Evolutionary conservation across 2,888 invertebrate species (phyloP), one percentile per base, ranked within the genome.

Genomic region (Melolontha melolontha): DNA sequence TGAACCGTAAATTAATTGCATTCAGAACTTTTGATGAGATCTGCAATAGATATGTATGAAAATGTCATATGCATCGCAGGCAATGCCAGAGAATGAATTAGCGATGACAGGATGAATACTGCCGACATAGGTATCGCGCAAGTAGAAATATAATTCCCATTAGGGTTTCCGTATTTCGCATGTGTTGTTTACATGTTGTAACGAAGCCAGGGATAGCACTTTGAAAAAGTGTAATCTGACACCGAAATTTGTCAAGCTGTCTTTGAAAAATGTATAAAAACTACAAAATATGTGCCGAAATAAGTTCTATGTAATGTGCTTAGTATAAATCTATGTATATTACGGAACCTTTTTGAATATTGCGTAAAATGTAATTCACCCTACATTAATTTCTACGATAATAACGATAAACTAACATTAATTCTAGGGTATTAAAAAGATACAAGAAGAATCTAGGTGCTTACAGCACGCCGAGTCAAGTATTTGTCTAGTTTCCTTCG

Each of bases 31-130:
- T 68, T 57, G 68, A 70, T 70, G 66, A 62, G 67, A 64, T 68
- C 64, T 54, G 69, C 50, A 68, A 69, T 66, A 63, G 67, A 59
- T 67, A 59, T 40, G 64, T 68, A 71, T 70, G 65, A 68, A 70
- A 47, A 64, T 70, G 69, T 71, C 71, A 71, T 55, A 29, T 68
- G 54, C 70, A 71, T 67, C 40, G 22, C 66, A 39, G 34, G 54
- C 50, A 41, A 50, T 50, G 50, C 42, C 51, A 57, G 50, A 22
- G 66, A 66, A 66, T 66, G 66, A 66, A 66, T 66, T 66, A 57
- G 41, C 57, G 50, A 66, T 66, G 59, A 44, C 66, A 66, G 59
- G 50, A 59, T 50, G 57, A 66, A 66, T 59, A 59, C 59, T 59
- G 59, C 14, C 29, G 59, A 44, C 44, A 44, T 44, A n/a, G n/a